Evolutionary conservation across 2,888 invertebrate species (phyloP).

Genomic region (Andrena dorsata): DNA sequence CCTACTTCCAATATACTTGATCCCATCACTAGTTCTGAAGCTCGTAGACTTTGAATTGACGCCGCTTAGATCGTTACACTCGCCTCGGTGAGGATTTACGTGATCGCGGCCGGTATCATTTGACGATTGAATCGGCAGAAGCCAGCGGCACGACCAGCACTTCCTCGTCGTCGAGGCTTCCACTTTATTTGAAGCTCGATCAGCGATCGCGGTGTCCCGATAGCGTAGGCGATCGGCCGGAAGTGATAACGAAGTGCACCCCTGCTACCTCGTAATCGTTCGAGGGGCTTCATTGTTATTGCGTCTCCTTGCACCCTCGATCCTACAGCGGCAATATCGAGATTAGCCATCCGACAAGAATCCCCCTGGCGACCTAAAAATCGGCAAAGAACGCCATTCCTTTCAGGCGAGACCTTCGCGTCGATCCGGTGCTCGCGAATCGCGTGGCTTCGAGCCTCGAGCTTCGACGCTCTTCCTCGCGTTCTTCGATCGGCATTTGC

Average conservation of each 20-base stretch:
- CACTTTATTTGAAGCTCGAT: slow-evolving; percentile 58
- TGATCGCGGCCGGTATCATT: neutral
- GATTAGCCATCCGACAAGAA: slow-evolving; percentile 41
- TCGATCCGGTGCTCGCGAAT: neutral
- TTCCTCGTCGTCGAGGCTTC: slow-evolving; percentile 22
- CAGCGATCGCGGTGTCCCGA: slow-evolving; percentile 57
- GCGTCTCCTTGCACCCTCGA: slow-evolving; percentile 15
- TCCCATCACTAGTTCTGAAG: too few relatives aligned
- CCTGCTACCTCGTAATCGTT: slow-evolving; percentile 59
- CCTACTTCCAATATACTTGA: too few relatives aligned
- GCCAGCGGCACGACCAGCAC: neutral
- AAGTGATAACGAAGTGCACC: slow-evolving; percentile 67
- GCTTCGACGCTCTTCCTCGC: neutral
- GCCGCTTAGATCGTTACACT: neutral
- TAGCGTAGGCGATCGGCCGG: slow-evolving; percentile 67
- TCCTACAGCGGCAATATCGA: slow-evolving; percentile 46
- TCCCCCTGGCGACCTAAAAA: slow-evolving; percentile 20
- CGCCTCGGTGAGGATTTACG: neutral
- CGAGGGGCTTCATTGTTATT: slow-evolving; percentile 62
- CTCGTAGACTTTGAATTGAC: neutral
- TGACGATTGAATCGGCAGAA: neutral
- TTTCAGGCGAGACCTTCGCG: neutral
- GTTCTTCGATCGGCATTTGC: slow-evolving; percentile 18
- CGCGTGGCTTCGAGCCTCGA: neutral
- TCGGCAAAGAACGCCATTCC: slow-evolving; percentile 1